Conservation (phyloP, 2,113 vertebrate species). For the Isurus oxyrinchus region DNA sequence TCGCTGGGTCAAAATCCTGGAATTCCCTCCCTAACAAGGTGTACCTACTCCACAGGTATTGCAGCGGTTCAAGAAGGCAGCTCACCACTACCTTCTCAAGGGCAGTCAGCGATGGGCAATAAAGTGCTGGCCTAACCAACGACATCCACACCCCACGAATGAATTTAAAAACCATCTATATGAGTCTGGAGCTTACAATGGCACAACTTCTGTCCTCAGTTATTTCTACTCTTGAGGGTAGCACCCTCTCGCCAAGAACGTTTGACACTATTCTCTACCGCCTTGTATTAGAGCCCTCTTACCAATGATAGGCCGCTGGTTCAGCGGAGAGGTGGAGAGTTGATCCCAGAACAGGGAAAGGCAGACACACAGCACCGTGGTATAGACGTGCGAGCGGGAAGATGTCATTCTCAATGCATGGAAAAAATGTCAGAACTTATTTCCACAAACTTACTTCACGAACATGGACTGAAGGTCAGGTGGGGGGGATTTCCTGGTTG, state of each 20-base stretch:
- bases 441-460: neutral
- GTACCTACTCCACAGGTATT: too few relatives aligned
- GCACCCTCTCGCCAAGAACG: neutral
- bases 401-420: neutral
- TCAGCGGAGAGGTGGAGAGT: neutral
- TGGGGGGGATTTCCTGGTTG: too few relatives aligned
- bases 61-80: too few relatives aligned
- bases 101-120: too few relatives aligned
- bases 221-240: neutral
- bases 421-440: neutral
- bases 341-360: neutral
- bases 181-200: neutral
- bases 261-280: neutral
- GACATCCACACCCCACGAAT: too few relatives aligned
- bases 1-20: too few relatives aligned
- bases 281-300: neutral
- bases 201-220: neutral
- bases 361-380: neutral
- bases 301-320: constrained; percentile 24
- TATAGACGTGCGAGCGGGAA: too few relatives aligned
- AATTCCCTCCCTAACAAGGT: too few relatives aligned
- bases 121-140: too few relatives aligned
- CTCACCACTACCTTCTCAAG: too few relatives aligned
- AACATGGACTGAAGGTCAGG: neutral
- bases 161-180: too few relatives aligned